These are phyloP conservation scores for Talpa occidentalis DNA, from an alignment of 2,113 vertebrate genomes.

Conservation along the genomic window DNA sequence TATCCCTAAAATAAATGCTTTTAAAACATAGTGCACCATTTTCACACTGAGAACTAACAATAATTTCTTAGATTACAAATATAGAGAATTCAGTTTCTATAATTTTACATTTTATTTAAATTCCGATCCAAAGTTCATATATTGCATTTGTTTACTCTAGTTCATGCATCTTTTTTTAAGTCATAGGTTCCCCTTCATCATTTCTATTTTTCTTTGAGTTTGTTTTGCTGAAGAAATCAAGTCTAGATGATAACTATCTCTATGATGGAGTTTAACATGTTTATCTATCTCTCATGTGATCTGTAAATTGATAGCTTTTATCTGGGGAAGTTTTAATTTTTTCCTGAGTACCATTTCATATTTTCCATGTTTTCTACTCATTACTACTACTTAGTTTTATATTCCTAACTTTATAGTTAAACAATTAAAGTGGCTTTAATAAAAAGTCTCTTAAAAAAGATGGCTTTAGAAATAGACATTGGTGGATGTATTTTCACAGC, in stretches of 20 bases:
- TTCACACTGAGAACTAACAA: background rate
- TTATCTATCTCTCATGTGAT: background rate
- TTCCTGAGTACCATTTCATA: background rate
- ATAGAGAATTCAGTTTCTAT: background rate
- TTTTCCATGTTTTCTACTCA: background rate
- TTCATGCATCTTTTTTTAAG: conserved; percentile 16
- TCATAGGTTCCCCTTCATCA: background rate
- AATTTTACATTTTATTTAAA: conserved; percentile 27
- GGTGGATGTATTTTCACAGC: background rate
- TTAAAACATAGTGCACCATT: background rate
- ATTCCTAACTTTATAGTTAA: conserved; percentile 1
- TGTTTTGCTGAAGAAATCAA: background rate
- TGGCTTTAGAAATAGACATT: background rate
- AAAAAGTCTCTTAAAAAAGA: background rate
- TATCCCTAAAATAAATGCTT: conserved; percentile 35
- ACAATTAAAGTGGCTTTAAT: background rate
- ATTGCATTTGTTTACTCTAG: background rate
- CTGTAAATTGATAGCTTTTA: conserved; percentile 7
- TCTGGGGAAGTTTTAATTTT: background rate
- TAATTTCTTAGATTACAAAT: conserved; percentile 43
- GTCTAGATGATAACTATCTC: background rate
- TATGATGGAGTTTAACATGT: background rate
- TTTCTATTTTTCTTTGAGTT: background rate
- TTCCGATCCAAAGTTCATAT: background rate
- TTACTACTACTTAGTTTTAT: conserved; percentile 43